These are phyloP conservation scores for Megaceryle maxima DNA, from an alignment of 2,113 vertebrate genomes.

Conservation along the genomic window DNA sequence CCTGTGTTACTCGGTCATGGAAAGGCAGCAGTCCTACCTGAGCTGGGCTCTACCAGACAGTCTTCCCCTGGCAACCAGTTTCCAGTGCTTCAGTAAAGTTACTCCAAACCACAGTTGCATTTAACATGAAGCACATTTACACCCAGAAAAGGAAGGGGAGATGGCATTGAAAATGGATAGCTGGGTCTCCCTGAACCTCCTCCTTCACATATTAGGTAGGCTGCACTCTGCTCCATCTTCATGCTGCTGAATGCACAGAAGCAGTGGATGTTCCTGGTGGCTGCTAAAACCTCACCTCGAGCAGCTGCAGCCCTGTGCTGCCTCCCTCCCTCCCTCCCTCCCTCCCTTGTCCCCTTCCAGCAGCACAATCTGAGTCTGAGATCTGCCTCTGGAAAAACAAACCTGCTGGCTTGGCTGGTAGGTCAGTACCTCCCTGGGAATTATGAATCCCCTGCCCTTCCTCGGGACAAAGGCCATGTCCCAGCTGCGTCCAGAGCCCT, in stretches of 20 bases:
- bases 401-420: background rate
- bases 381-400: background rate
- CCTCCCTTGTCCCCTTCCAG: background rate
- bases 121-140: background rate
- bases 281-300: background rate
- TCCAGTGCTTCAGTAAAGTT: background rate
- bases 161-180: background rate
- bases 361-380: background rate
- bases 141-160: background rate
- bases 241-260: background rate
- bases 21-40: background rate
- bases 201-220: background rate
- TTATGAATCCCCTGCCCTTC: background rate
- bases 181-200: background rate
- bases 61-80: background rate
- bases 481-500: background rate
- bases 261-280: background rate
- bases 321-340: background rate
- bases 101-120: background rate
- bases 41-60: background rate
- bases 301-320: background rate
- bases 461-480: fast-evolving
- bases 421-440: background rate
- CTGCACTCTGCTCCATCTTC: background rate
- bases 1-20: fast-evolving